Conservation (phyloP, 2,888 invertebrate species). For the Creontiades dilutus region DNA sequence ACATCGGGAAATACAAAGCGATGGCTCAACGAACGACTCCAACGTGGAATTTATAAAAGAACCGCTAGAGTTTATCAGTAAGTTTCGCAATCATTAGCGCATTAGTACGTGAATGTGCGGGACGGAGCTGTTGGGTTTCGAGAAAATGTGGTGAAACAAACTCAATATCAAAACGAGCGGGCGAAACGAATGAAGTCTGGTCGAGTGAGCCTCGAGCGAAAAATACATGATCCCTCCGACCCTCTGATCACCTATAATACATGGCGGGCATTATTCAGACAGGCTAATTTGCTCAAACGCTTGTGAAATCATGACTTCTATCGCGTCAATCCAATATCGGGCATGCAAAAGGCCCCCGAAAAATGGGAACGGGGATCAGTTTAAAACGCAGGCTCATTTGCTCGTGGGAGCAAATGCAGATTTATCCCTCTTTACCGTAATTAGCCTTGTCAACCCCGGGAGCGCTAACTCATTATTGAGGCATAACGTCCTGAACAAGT, state of each 20-base stretch:
- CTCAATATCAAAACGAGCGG: background rate
- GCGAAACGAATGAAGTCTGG: constrained; percentile 4
- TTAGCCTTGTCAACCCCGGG: constrained; percentile 54
- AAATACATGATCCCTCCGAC: background rate
- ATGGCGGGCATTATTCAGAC: background rate
- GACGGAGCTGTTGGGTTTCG: background rate
- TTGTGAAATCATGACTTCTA: constrained; percentile 20
- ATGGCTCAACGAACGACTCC: too few relatives aligned
- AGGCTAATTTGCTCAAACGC: background rate
- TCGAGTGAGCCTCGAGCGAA: background rate
- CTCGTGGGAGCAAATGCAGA: constrained; percentile 12
- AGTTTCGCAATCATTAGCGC: too few relatives aligned
- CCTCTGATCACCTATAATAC: background rate
- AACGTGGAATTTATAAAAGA: too few relatives aligned
- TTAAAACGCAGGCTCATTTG: constrained; percentile 9
- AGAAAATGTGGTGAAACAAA: constrained; percentile 17
- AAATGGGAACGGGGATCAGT: constrained; percentile 12
- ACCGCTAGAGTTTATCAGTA: too few relatives aligned
- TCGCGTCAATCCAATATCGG: background rate
- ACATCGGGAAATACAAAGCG: too few relatives aligned
- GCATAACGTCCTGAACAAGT: constrained; percentile 61
- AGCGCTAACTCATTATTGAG: constrained; percentile 57
- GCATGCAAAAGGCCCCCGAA: background rate
- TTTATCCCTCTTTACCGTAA: constrained; percentile 65
- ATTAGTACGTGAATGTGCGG: too few relatives aligned